Base-by-base conservation (phyloP, 1,140 invertebrate species). In the Drosophila albomicans region DNA sequence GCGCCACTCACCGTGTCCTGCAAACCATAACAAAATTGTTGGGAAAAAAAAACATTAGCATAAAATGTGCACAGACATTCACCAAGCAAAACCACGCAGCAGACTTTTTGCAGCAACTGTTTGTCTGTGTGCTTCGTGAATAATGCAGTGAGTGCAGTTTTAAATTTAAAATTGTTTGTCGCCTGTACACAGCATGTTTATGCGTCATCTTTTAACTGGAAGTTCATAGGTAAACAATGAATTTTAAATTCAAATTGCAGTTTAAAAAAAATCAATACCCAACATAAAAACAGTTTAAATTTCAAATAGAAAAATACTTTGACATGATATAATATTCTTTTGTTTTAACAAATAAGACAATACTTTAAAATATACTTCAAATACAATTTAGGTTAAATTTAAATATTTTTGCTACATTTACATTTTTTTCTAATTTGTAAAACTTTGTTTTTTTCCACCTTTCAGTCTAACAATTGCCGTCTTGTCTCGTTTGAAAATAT, bases 31-130 rank as follows among this genome's bases (percentile, higher is more conserved):
- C 78, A 73, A 78, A 75, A 81, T 78, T 81, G 75, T 78, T 86
- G 75, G 78, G 52, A 63, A 52, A 74, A 71, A 68, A 69, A 58
- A 74, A 71, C 73, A 81, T 85, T 81, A 71, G 73, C 73, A 71
- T 75, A 75, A 70, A 71, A 75, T 52, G 20, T 69, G 79, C 76
- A 78, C 81, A 79, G 73, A 78, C 59, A 77, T 73, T 77, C 68
- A 52, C 68, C 64, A 45, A 32, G n/a, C 63, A 49, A 25, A 16
- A 62, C 61, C 75, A 75, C 56, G 41, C 61, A 20, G 48, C 20
- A 67, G 68, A 85, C 67, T 75, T 75, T 78, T 64, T 38, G 13
- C 45, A 20, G 20, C 45, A 65, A 75, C 69, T 84, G 62, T 57
- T 25, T 45, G 45, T 54, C 38, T 61, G 68, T 54, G 52, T 38